Conservation (phyloP, 2,797 vertebrate species). For the Myoxocephalus aenaeus region DNA sequence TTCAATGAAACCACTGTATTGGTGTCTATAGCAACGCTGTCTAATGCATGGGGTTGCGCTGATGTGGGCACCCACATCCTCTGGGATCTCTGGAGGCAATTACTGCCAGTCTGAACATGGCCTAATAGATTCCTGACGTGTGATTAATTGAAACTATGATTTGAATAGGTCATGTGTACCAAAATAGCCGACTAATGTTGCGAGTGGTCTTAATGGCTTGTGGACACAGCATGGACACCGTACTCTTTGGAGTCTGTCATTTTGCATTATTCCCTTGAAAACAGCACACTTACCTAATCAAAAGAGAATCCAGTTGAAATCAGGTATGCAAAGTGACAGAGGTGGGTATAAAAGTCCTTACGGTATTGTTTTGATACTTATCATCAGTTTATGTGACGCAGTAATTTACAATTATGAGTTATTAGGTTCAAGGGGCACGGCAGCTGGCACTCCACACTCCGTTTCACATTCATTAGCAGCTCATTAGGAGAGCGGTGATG, state of each 20-base stretch:
- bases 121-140: not conserved
- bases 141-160: not conserved
- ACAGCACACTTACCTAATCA: not conserved
- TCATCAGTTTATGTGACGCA: conserved; percentile 52
- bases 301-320: conserved; percentile 29
- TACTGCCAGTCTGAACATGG: not conserved
- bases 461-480: conserved; percentile 75
- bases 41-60: not conserved
- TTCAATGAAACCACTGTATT: not conserved
- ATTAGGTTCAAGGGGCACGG: conserved; percentile 71
- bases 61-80: not conserved
- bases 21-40: not conserved
- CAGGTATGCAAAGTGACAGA: conserved; percentile 44
- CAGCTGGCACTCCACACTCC: conserved; percentile 69
- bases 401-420: conserved; percentile 69
- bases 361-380: conserved; percentile 51
- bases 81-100: not conserved
- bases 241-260: not conserved
- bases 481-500: conserved; percentile 69
- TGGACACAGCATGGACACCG: not conserved
- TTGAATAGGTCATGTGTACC: not conserved
- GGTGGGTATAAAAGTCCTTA: conserved; percentile 38
- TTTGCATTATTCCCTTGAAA: conserved; percentile 2
- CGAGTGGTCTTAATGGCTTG: not conserved
- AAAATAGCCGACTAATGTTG: not conserved